phyloP scores from a whole-genome alignment of 2,888 invertebrate species.

The Gonocerus acuteangulatus region DNA sequence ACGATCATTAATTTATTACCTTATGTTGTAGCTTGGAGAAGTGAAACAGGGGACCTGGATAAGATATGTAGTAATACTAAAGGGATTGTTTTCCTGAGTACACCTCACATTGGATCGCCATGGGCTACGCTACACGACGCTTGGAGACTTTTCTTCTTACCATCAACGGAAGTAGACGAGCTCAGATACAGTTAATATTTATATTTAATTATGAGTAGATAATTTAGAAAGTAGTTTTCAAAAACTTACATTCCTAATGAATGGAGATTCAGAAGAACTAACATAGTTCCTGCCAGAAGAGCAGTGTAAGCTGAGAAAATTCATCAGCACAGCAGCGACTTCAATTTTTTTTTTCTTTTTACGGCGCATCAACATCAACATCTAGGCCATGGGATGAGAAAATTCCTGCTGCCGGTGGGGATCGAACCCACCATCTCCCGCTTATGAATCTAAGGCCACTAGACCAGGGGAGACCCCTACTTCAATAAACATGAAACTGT shows the following conservation, averaged over 20 bases:
- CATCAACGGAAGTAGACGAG: conserved; percentile 79
- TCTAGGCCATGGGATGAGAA: too few relatives aligned
- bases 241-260: neutral
- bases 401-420: too few relatives aligned
- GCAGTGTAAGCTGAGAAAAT: too few relatives aligned
- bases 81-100: conserved; percentile 80
- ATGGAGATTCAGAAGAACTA: neutral
- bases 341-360: too few relatives aligned
- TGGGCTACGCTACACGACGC: conserved; percentile 67
- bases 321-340: too few relatives aligned
- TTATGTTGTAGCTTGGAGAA: conserved; percentile 46
- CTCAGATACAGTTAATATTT: conserved; percentile 58
- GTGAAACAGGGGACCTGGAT: conserved; percentile 40
- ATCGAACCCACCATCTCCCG: too few relatives aligned
- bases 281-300: neutral
- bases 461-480: too few relatives aligned
- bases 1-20: neutral
- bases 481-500: too few relatives aligned
- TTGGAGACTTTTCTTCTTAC: conserved; percentile 71
- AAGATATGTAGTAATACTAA: conserved; percentile 64
- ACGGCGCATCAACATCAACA: too few relatives aligned
- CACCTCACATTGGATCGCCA: conserved; percentile 79
- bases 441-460: too few relatives aligned
- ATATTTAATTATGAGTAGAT: neutral
- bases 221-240: neutral